Percentiles rank a stretch among this genome's conserved stretches.
These are phyloP conservation scores for Trogon melanurus DNA, from an alignment of 2,113 vertebrate genomes.

Conservation along the genomic window DNA sequence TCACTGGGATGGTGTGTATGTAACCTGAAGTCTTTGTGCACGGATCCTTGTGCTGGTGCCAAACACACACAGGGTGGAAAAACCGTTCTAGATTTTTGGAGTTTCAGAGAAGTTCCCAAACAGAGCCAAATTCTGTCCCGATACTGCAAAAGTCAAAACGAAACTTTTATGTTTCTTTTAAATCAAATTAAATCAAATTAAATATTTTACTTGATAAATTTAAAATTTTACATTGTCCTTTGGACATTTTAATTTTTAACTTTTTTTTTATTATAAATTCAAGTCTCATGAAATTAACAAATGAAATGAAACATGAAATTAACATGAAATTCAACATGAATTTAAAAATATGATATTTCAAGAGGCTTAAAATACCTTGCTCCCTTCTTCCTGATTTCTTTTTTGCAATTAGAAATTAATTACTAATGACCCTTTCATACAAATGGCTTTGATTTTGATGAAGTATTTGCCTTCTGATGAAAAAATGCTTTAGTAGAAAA, in stretches of 20 bases:
- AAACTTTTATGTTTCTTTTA: neutral
- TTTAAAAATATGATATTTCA: neutral
- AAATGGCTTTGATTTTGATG: neutral
- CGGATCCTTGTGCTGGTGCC: neutral
- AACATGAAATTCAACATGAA: too few relatives aligned
- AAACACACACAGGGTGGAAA: neutral
- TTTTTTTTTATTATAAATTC: neutral
- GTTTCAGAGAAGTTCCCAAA: neutral
- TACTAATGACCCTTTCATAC: neutral
- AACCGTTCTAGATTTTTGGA: neutral
- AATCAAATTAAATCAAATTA: neutral
- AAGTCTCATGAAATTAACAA: too few relatives aligned
- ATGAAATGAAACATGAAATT: too few relatives aligned
- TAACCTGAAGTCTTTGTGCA: neutral
- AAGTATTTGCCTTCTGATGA: neutral
- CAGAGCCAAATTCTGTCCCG: neutral
- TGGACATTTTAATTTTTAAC: neutral
- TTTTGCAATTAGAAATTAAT: neutral
- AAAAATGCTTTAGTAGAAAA: neutral
- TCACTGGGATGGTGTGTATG: accelerated
- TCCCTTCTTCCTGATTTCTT: neutral
- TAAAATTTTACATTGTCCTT: neutral
- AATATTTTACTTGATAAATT: neutral
- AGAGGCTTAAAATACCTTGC: neutral
- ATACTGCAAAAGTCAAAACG: neutral